Conservation (phyloP, 2,888 invertebrate genomes). For the Vanessa cardui region DNA sequence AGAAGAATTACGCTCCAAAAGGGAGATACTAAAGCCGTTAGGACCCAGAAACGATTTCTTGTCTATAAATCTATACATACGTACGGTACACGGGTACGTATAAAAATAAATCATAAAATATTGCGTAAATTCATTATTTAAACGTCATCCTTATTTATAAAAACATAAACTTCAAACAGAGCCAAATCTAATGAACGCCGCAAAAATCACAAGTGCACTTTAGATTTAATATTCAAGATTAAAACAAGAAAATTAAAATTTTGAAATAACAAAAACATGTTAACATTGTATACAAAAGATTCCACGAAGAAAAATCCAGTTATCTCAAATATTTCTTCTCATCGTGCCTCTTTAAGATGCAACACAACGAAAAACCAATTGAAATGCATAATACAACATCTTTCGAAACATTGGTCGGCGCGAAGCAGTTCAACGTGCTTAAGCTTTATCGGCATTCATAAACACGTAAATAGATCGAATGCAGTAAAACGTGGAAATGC, state of each 20-base stretch:
- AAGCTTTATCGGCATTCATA: conserved; percentile 70
- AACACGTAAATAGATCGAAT: conserved; percentile 78
- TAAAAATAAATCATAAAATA: too few relatives aligned
- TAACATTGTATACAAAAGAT: background rate
- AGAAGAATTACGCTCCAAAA: too few relatives aligned
- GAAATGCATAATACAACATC: conserved; percentile 20
- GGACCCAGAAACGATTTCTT: too few relatives aligned
- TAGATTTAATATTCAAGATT: too few relatives aligned
- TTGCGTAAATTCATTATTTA: too few relatives aligned
- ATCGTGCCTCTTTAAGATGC: conserved; percentile 4
- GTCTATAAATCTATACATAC: too few relatives aligned
- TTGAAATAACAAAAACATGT: too few relatives aligned
- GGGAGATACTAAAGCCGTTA: too few relatives aligned
- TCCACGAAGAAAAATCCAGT: background rate
- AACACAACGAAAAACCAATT: conserved; percentile 20
- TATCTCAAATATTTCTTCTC: background rate
- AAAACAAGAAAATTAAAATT: too few relatives aligned
- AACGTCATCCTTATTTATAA: too few relatives aligned
- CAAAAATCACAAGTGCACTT: too few relatives aligned
- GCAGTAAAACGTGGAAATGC: conserved; percentile 68
- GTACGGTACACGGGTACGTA: too few relatives aligned
- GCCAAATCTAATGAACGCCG: background rate
- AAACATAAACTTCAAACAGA: background rate
- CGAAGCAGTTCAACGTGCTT: conserved; percentile 58
- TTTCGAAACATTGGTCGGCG: conserved; percentile 13